Percentiles rank a stretch among this genome's conserved stretches.
Evolutionary conservation across 2,888 invertebrate species (phyloP).

Genomic region (Drosophila greeni): DNA sequence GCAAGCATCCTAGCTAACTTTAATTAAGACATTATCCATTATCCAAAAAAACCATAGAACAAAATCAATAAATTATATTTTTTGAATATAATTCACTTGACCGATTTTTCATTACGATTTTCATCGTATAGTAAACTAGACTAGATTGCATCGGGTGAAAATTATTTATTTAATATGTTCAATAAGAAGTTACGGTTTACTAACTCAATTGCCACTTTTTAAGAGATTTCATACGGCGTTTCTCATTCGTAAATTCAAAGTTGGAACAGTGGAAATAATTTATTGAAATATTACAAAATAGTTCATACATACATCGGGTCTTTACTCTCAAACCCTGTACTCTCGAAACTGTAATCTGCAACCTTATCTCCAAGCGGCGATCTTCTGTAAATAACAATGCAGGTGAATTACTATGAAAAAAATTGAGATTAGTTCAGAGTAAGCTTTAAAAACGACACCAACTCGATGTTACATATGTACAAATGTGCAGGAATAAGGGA

Average conservation of each 20-base stretch:
- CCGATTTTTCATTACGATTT: constrained; percentile 11
- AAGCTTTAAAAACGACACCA: not conserved
- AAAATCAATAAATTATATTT: constrained; percentile 44
- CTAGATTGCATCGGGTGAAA: not conserved
- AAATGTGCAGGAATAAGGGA: not conserved
- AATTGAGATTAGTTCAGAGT: not conserved
- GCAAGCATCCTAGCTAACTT: constrained; percentile 30
- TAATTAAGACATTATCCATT: constrained; percentile 17
- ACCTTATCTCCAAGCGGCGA: not conserved
- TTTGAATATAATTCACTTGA: constrained; percentile 34
- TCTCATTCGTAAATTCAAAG: not conserved
- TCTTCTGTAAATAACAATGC: constrained; percentile 1
- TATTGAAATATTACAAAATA: not conserved
- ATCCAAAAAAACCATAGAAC: constrained; percentile 40
- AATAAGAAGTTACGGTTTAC: not conserved
- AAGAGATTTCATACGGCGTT: not conserved
- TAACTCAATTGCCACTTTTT: not conserved
- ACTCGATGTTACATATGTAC: not conserved
- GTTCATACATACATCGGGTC: not conserved
- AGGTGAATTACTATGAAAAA: not conserved
- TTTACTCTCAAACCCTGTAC: not conserved
- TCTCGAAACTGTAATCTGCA: not conserved
- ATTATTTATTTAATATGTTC: not conserved
- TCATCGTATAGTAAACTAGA: not conserved
- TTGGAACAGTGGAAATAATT: not conserved